A percentile compares a stretch with the other conserved stretches of the same genome.
phyloP scores from a whole-genome alignment of 2,113 vertebrate species.

The Nannobrachium achirus region DNA sequence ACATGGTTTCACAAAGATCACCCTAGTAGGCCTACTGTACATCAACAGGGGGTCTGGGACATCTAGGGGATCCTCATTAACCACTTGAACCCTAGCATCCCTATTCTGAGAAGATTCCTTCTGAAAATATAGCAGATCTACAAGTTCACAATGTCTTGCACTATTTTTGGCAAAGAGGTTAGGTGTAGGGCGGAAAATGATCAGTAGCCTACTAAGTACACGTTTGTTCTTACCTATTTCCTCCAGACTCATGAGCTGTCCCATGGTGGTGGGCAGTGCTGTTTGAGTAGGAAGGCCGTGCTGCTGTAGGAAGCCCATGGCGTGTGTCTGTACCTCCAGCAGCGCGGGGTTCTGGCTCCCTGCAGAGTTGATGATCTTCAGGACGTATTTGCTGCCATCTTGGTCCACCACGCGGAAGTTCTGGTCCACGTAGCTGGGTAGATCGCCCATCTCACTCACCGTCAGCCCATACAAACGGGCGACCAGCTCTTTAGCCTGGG shows the following conservation, averaged over 20 bases:
- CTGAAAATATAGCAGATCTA: no score
- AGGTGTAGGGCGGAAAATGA: no score
- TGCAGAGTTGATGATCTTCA: conserved; percentile 78
- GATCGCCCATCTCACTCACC: conserved; percentile 57
- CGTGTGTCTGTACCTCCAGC: conserved; percentile 69
- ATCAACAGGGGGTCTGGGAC: no score
- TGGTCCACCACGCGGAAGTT: conserved; percentile 72
- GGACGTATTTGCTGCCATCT: conserved; percentile 60
- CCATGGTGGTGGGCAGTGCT: conserved; percentile 54
- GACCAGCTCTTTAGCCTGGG: conserved; percentile 62
- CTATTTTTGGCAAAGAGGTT: no score
- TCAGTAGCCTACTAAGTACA: no score
- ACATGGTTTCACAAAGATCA: no score
- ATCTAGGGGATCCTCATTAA: no score
- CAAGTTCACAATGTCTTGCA: no score
- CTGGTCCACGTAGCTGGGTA: conserved; percentile 84
- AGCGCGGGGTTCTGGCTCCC: conserved; percentile 72
- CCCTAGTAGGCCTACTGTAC: no score
- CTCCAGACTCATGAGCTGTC: conserved; percentile 62
- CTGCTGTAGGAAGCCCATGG: conserved; percentile 69
- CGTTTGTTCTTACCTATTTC: not conserved
- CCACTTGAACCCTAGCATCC: no score
- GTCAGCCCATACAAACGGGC: conserved; percentile 74
- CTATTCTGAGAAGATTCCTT: no score
- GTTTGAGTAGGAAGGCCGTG: conserved; percentile 76